Base-by-base conservation (phyloP, 2,888 invertebrate species). In the Syritta pipiens region DNA sequence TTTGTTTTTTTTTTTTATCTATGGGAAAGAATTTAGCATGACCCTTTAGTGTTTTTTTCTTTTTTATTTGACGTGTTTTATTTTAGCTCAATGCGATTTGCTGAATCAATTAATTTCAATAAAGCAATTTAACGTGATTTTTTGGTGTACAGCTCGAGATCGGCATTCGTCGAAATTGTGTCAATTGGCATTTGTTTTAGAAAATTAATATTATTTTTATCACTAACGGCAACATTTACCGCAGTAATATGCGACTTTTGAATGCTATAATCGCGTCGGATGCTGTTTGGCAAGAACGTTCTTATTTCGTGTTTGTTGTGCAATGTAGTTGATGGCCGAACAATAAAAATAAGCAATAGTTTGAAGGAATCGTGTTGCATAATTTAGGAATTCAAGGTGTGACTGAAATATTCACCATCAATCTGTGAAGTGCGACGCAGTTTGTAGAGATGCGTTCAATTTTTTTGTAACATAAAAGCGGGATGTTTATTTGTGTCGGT, bases 151-250 rank as follows among this genome's bases (percentile, higher is more conserved):
- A 46, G 69, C 22, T 57, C 35, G 65, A 24, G 51, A 46, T 72
- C 44, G 72, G 67, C 24, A 79, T 79, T 79, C 55, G 57, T 35
- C 67, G 60, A 68, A 74, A 79, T 79, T 59, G 79, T 79, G 79
- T 79, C 79, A 79, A 67, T 79, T 79, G 79, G 79, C 74, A 79
- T 79, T 79, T 79, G 49, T 28, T 5, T 14, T 42, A 51, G 71
- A 62, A 67, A 67, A 72, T 79, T 30, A 74, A 79, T 79, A 79
- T 79, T 79, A 79, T 79, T 79, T 79, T 79, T 79, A 79, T 74
- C 79, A 44, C 72, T 62, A 28, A 40, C 14, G 12, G 6, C 48
- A 57, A 40, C 67, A 55, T 28, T 53, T 67, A n/a, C n/a, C n/a
- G 68, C 62, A 40, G 69, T 62, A 55, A 75, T 59, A 63, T 69